Conservation (phyloP, 2,113 vertebrate genomes). For the Sula dactylatra region DNA sequence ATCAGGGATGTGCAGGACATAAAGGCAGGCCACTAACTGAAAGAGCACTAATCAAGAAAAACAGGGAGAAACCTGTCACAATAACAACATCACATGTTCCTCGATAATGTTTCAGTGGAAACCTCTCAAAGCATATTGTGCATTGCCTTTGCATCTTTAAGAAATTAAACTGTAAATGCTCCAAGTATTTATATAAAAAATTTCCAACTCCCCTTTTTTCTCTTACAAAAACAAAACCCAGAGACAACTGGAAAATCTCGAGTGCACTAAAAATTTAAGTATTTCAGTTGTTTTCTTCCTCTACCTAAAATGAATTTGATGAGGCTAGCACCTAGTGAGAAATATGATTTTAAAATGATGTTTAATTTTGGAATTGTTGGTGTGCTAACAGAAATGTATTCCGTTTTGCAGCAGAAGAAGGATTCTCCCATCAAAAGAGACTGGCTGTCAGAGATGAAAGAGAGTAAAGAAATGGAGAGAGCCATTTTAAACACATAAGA, state of each 20-base stretch:
- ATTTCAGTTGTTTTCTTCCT: background rate
- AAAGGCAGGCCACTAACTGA: slow-evolving; percentile 33
- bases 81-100: slow-evolving; percentile 14
- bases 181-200: background rate
- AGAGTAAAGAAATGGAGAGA: slow-evolving; percentile 30
- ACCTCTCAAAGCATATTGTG: background rate
- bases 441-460: slow-evolving; percentile 63
- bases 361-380: slow-evolving; percentile 24
- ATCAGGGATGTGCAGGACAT: slow-evolving; percentile 10
- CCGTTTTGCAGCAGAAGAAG: background rate
- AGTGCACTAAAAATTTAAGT: background rate
- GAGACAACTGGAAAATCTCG: background rate
- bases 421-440: slow-evolving; percentile 46
- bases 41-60: slow-evolving; percentile 27
- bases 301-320: background rate
- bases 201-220: background rate
- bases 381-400: slow-evolving; percentile 1
- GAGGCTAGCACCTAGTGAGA: background rate
- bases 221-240: background rate
- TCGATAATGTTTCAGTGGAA: slow-evolving; percentile 9
- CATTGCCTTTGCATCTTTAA: background rate
- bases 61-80: slow-evolving; percentile 46
- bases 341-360: background rate
- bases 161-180: background rate
- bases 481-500: slow-evolving; percentile 56